These are phyloP conservation scores for Leucoptera coffeella DNA, from an alignment of 2,888 invertebrate genomes.

Conservation along the genomic window DNA sequence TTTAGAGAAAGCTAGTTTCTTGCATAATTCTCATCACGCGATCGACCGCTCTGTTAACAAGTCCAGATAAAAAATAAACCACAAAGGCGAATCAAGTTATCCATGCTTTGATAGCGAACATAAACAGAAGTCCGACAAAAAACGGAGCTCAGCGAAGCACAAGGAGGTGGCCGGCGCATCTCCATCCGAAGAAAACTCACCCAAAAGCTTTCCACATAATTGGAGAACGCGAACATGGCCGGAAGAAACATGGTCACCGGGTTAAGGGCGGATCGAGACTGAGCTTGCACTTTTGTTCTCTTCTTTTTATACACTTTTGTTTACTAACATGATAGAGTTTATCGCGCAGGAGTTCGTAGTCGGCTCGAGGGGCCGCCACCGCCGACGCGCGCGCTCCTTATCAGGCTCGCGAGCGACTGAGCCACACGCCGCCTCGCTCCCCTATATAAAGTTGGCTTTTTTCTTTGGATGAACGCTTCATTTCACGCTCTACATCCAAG, in stretches of 20 bases:
- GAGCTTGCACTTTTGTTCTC: no score
- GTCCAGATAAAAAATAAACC: no score
- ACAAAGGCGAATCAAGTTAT: no score
- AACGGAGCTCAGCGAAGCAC: no score
- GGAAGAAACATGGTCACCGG: conserved; percentile 35
- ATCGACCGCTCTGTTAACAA: no score
- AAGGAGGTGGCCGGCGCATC: no score
- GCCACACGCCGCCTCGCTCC: conserved; percentile 18
- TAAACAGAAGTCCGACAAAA: no score
- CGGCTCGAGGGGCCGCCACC: conserved; percentile 3
- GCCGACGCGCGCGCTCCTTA: background rate
- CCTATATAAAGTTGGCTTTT: conserved; percentile 41
- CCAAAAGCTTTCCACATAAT: conserved; percentile 45
- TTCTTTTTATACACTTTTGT: no score
- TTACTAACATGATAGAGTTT: conserved; percentile 43
- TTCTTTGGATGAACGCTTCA: conserved; percentile 35
- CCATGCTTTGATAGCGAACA: no score
- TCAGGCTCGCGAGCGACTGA: background rate
- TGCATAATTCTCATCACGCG: no score
- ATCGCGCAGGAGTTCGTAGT: no score
- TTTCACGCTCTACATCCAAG: conserved; percentile 46
- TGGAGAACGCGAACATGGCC: conserved; percentile 36
- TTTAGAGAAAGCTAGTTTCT: no score
- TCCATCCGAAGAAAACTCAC: conserved; percentile 24
- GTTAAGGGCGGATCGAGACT: conserved; percentile 26